phyloP scores from a whole-genome alignment of 2,113 vertebrate species.

The Urocolius indicus region DNA sequence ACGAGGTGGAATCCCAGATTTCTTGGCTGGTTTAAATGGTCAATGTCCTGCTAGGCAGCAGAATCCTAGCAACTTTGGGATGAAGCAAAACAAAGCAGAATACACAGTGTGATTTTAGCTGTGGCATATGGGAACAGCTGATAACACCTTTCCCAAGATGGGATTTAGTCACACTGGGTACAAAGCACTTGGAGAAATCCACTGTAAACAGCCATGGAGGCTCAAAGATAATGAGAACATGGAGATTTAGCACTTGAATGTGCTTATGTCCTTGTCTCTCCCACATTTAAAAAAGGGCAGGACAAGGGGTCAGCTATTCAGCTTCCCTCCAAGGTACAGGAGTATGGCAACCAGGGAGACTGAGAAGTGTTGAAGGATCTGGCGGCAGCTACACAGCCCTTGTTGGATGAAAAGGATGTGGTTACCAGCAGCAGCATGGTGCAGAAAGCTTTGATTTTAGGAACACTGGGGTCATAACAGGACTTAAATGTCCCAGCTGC shows the following conservation, averaged over 20 bases:
- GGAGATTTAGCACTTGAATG: neutral
- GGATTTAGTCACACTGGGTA: neutral
- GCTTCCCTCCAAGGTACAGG: neutral
- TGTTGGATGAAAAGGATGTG: neutral
- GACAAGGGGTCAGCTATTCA: neutral
- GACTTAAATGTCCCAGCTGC: conserved; percentile 1
- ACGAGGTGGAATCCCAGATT: neutral
- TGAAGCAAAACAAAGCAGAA: neutral
- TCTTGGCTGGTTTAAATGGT: neutral
- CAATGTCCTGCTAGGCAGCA: neutral
- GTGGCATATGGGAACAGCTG: neutral
- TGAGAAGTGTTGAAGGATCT: neutral
- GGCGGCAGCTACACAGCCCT: neutral
- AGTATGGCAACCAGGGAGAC: neutral
- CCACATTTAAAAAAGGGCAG: neutral
- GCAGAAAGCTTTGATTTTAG: neutral
- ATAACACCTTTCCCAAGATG: neutral
- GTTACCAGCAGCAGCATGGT: neutral
- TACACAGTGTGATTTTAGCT: neutral
- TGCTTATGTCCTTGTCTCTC: neutral
- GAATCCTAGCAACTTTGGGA: neutral
- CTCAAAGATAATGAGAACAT: neutral
- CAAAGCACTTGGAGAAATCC: neutral
- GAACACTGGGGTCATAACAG: neutral
- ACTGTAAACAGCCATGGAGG: neutral